Base-by-base conservation (phyloP, 2,888 invertebrate species). In the Ceriagrion tenellum region DNA sequence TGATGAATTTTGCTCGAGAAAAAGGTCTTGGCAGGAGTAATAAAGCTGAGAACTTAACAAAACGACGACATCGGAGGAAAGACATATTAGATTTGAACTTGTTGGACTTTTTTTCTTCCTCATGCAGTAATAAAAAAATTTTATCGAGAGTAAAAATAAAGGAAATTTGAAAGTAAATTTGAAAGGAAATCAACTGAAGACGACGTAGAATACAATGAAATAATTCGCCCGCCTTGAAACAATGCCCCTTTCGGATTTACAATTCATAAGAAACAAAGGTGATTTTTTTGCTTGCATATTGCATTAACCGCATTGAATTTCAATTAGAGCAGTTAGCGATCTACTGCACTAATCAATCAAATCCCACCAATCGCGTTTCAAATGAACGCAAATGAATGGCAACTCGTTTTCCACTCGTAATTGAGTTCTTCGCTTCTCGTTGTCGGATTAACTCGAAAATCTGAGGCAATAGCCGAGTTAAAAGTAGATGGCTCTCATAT, bases 331-430 rank as follows among this genome's bases (percentile, higher is more conserved):
- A 81, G 81, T 81, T 81, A 81, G 35, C 69, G 16, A 81, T 30
- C 18, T 13, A 81, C 13, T 16, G 35, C 10, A 81, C 81, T 81
- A 81, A 81, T 81, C 81, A 16, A 81, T 81, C 81, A 81, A 81
- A 81, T 81, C 81, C 35, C 81, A 81, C 35, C 81, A 81, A 81
- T 18, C 35, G 81, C 23, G 81, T 81, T 81, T 18, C 18, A 30
- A 81, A 81, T 81, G 12, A 81, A 81, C 81, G 81, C 26, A 81
- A 81, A 81, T 81, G 35, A 81, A 30, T 35, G 81, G 81, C 81
- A 30, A 35, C 35, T 81, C 81, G 26, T 35, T 81, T 35, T 81
- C 35, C 81, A 35, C 35, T 35, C 13, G 13, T 81, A 81, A 81
- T 81, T 81, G 81, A 81, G 81, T 81, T 81, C 35, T 81, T 81